Evolutionary conservation across 2,888 invertebrate genomes (phyloP).

Genomic region (Pristionchus exspectatus): DNA sequence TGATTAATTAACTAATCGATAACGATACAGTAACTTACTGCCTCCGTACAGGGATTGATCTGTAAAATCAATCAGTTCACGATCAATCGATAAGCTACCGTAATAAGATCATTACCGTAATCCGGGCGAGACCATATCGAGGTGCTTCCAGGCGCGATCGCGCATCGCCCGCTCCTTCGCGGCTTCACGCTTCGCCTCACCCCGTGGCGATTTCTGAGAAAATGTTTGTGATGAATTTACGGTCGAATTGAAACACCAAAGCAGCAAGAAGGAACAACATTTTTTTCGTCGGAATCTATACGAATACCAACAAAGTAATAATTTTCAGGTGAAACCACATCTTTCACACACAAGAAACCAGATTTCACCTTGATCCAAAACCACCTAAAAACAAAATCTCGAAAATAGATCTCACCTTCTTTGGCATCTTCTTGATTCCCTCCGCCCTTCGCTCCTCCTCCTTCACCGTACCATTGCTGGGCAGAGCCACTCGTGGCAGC

Average conservation of each 20-base stretch:
- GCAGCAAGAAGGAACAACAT: too few species aligned
- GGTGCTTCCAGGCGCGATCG: conserved; percentile 68
- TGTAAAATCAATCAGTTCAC: neutral
- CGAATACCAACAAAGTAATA: neutral
- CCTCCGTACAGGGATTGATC: too few species aligned
- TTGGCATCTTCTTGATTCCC: neutral
- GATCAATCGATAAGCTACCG: neutral
- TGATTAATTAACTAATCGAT: neutral
- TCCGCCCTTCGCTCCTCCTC: neutral
- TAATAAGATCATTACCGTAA: neutral
- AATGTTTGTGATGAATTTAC: neutral
- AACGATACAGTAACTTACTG: neutral
- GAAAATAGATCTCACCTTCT: neutral
- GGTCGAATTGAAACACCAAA: too few species aligned
- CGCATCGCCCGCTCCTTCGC: conserved; percentile 60
- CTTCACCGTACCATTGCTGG: neutral
- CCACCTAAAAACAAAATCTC: neutral
- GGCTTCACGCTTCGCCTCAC: conserved; percentile 56
- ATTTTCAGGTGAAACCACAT: too few species aligned
- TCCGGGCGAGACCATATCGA: conserved; percentile 64
- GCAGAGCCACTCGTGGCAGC: neutral
- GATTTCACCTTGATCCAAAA: neutral
- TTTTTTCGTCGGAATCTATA: too few species aligned
- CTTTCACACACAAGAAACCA: neutral
- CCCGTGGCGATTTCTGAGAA: conserved; percentile 45